Evolutionary conservation across 1,140 invertebrate genomes (phyloP), one percentile per base, ranked within the genome.

Genomic region (Scaptomyza montana): DNA sequence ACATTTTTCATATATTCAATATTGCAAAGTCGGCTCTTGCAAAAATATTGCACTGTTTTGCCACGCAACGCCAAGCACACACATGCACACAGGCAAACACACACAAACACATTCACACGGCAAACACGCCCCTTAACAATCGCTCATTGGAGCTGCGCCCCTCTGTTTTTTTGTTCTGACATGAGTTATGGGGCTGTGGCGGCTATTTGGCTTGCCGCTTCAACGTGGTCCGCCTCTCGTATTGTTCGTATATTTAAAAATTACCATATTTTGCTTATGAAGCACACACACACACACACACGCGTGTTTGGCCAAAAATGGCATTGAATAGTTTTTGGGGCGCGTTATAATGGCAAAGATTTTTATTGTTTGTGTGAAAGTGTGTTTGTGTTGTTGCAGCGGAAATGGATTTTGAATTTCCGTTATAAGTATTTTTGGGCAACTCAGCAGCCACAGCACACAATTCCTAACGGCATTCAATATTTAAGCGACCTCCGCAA

Each of bases 1-100:
- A 68, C 69, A 69, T 77, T 77, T 77, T 82, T 89, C 81, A 87
- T 87, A 79, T 82, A 89, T 89, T 89, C 84, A 89, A 89, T 89
- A 87, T 79, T 89, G 79, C 77, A 55, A 63, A 61, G 71, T 61
- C 66, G 66, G 39, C 54, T 63, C 57, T 74, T 64, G 57, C 39
- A 47, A 64, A 62, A 63, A 66, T 71, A 70, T 75, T 70, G 69
- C 60, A 69, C n/a, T 69, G 49, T 62, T 74, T 68, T 60, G 49
- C 53, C 30, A 16, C 47, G 16, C 55, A 69, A 19, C 56, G 57
- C 50, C 59, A 65, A 43, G 28, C 49, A 33, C n/a, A 51, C 16
- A 47, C n/a, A 50, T 4, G 1, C 16, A 16, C 16, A 16, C 16
- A 16, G 16, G 0, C 16, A 16, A 1, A 66, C 36, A 9, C 9